phyloP scores from a whole-genome alignment of 2,113 vertebrate genomes.

The Elachura formosa region DNA sequence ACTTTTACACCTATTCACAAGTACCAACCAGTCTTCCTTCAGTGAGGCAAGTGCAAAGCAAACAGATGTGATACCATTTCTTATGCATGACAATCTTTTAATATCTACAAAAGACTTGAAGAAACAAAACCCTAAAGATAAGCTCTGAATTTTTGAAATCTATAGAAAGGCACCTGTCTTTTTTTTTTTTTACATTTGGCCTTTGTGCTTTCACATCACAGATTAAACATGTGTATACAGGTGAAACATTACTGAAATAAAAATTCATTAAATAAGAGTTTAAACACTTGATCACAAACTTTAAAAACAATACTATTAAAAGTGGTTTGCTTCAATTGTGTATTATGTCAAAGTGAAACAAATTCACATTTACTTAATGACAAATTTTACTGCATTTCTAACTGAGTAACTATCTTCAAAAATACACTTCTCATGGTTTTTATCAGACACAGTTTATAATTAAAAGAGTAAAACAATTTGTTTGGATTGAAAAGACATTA shows the following conservation, averaged over 20 bases:
- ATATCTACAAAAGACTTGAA: constrained; percentile 34
- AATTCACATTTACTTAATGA: constrained; percentile 34
- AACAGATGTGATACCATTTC: constrained; percentile 21
- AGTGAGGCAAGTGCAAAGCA: background rate
- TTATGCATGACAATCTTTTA: constrained; percentile 55
- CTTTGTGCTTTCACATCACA: constrained; percentile 54
- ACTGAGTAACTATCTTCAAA: constrained; percentile 57
- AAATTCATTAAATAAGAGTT: constrained; percentile 37
- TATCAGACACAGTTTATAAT: constrained; percentile 50
- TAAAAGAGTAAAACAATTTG: constrained; percentile 46
- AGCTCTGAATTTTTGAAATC: constrained; percentile 11
- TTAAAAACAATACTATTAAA: constrained; percentile 35
- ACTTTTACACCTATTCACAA: background rate
- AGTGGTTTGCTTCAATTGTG: background rate
- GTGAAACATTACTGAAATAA: constrained; percentile 44
- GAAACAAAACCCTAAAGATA: background rate
- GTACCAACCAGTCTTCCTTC: background rate
- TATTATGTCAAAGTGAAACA: constrained; percentile 34
- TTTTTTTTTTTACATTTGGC: background rate
- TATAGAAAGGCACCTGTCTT: constrained; percentile 22
- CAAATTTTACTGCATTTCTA: constrained; percentile 60
- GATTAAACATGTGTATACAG: constrained; percentile 51
- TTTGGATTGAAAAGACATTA: constrained; percentile 60
- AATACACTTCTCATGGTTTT: constrained; percentile 62
- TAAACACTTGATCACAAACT: constrained; percentile 16